Base-by-base conservation (phyloP, 2,888 invertebrate genomes). In the Crepidodera aurea region DNA sequence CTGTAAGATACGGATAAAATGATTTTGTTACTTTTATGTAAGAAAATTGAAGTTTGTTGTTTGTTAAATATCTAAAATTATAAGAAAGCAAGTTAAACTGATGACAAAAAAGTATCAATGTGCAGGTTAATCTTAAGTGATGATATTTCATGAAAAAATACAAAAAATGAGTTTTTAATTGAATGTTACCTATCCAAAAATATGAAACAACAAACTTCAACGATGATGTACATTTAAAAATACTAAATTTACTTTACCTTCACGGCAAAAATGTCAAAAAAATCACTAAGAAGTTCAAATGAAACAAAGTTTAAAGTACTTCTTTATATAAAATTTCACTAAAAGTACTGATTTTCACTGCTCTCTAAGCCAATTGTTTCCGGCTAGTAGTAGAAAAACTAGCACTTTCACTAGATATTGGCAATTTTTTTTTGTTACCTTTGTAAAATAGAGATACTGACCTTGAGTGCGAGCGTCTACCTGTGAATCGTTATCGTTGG, bases 401-500 rank as follows among this genome's bases (percentile, higher is more conserved):
- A 56, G 34, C 56, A 15, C 40, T 12, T 15, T 46, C 55, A 44
- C 50, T 27, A 44, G 25, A 51, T 2, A 39, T 32, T 40, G 40
- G 39, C 48, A 29, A 13, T 22, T 42, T 50, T 60, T 34, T 12
- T 60, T 40, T 25, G 42, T 42, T 10, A n/a, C 12, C 10, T 44
- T 44, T 44, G 10, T 22, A 29, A 29, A 40, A 32, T 46, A 22
- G 42, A 59, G 71, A 73, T 77, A 79, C 79, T 78, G 78, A 78
- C 79, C 79, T 77, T 76, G 76, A 51, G 58, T 56, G 71, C 76
- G 77, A 70, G 78, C 77, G 76, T 79, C 78, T 78, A 78, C 78
- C 78, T 78, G 79, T 84, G 67, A 82, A 79, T 73, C 80, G 71
- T 75, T 81, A 48, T 79, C 77, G 15, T 82, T 80, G 64, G 79